Conservation (phyloP, 2,888 invertebrate genomes). For the Rhopalosiphum nymphaeae region DNA sequence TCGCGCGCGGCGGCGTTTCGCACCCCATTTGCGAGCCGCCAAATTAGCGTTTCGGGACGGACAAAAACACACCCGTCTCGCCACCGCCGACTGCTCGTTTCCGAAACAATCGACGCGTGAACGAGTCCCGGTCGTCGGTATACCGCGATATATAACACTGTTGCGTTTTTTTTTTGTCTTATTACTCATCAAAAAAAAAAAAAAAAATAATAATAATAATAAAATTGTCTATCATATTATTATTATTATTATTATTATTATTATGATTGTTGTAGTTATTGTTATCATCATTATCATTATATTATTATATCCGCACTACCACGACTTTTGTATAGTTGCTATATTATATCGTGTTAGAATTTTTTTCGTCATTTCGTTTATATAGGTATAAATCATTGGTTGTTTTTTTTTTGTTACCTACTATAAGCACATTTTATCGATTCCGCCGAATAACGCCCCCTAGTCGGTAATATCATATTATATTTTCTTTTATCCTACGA, state of each 20-base stretch:
- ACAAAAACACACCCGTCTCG: conserved; percentile 27
- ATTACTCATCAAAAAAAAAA: background rate
- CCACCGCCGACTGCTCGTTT: conserved; percentile 28
- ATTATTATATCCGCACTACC: background rate
- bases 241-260: background rate
- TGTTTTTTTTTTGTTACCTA: background rate
- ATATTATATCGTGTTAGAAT: background rate
- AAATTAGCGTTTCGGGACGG: background rate
- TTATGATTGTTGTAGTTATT: background rate
- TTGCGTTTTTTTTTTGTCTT: background rate
- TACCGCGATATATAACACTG: background rate
- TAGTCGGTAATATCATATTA: background rate
- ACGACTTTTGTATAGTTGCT: background rate
- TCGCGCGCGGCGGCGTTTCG: conserved; percentile 26
- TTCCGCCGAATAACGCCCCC: background rate
- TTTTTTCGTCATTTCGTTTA: background rate
- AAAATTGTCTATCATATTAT: background rate
- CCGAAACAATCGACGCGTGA: conserved; percentile 46
- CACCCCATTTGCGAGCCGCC: conserved; percentile 36
- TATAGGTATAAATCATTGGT: background rate
- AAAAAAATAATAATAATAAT: no score
- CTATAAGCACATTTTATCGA: background rate
- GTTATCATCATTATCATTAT: background rate
- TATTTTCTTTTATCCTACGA: background rate
- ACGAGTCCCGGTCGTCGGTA: background rate